A percentile compares a stretch with the other conserved stretches of the same genome.
Evolutionary conservation across 2,888 invertebrate species (phyloP).

Genomic region (Cordilura impudica): DNA sequence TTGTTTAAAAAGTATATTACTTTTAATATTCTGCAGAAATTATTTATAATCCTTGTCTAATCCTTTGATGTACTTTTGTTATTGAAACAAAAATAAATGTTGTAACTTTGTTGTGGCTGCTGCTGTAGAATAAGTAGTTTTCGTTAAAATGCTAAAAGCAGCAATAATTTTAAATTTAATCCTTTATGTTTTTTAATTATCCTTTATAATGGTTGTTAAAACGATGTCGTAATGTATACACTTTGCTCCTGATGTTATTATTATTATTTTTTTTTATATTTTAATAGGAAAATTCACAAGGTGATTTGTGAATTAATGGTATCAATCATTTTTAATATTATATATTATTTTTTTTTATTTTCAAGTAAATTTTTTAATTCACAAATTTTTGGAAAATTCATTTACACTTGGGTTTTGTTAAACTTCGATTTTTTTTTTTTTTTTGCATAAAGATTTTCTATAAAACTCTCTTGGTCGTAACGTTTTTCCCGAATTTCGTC

Average conservation of each 20-base stretch:
- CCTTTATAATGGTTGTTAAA: background rate
- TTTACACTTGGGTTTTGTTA: too few species aligned
- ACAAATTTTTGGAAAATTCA: background rate
- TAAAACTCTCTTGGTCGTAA: too few species aligned
- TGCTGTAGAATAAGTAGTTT: background rate
- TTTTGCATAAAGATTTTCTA: too few species aligned
- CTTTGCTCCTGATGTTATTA: background rate
- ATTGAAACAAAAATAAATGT: background rate
- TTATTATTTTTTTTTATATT: background rate
- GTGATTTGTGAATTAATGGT: background rate
- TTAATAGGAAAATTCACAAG: background rate
- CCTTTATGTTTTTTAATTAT: background rate
- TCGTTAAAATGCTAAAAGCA: background rate
- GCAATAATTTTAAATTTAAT: slow-evolving; percentile 3
- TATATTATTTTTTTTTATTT: background rate
- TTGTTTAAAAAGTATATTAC: slow-evolving; percentile 31
- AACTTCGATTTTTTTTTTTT: too few species aligned
- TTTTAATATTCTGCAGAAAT: slow-evolving; percentile 30
- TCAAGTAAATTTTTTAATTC: background rate
- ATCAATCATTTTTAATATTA: background rate
- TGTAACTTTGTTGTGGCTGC: background rate
- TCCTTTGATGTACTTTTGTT: slow-evolving; percentile 37
- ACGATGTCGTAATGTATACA: background rate
- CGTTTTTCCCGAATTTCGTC: background rate
- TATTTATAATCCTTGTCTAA: slow-evolving; percentile 53